Evolutionary conservation across 2,113 vertebrate genomes (phyloP).

Genomic region (Leucoraja erinaceus): DNA sequence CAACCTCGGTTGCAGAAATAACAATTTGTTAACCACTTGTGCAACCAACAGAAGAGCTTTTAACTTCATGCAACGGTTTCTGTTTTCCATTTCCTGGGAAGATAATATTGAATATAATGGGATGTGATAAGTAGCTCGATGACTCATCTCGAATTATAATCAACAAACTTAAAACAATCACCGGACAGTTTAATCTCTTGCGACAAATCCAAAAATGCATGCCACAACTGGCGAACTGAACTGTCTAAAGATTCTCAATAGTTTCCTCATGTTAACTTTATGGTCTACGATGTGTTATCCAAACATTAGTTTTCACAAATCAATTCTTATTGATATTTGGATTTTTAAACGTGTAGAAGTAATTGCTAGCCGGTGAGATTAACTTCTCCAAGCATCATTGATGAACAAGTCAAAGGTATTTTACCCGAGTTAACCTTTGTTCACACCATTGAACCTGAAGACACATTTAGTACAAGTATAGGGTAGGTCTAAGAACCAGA

Average conservation of each 20-base stretch:
- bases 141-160: not conserved
- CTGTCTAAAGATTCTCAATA: not conserved
- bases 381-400: not conserved
- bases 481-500: not conserved
- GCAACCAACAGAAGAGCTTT: not conserved
- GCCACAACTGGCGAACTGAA: not conserved
- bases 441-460: not conserved
- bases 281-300: not conserved
- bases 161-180: not conserved
- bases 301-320: not conserved
- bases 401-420: not conserved
- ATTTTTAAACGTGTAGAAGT: not conserved
- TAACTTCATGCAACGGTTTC: not conserved
- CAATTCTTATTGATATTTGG: not conserved
- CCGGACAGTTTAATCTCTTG: not conserved
- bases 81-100: not conserved
- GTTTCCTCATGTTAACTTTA: not conserved
- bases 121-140: not conserved
- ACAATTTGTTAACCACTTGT: not conserved
- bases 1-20: not conserved
- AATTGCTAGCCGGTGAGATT: not conserved
- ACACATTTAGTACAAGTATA: not conserved
- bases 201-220: not conserved
- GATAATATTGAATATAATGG: not conserved
- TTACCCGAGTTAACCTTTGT: not conserved